These are phyloP conservation scores for Megathymus violae DNA, from an alignment of 1,140 invertebrate genomes.

Conservation along the genomic window DNA sequence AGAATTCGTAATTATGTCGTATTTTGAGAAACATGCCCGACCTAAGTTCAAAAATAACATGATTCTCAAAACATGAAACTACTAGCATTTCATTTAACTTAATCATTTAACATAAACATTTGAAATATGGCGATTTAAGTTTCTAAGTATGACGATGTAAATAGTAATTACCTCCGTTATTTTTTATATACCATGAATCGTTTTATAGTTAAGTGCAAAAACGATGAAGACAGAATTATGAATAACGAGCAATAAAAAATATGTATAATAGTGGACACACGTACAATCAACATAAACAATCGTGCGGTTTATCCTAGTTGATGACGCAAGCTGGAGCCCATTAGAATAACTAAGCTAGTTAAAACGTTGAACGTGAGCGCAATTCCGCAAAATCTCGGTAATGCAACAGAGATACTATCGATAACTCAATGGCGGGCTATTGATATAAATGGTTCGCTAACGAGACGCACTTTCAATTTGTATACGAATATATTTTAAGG, in stretches of 20 bases:
- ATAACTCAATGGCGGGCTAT: slow-evolving; percentile 47
- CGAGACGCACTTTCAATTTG: slow-evolving; percentile 39
- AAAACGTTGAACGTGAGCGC: slow-evolving; percentile 27
- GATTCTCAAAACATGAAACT: background rate
- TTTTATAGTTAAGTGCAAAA: too few species aligned
- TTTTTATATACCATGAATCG: too few species aligned
- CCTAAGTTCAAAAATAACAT: slow-evolving; percentile 7
- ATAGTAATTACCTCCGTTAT: too few species aligned
- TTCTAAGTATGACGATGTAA: background rate
- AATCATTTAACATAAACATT: too few species aligned
- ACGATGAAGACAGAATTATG: too few species aligned
- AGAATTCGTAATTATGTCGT: slow-evolving; percentile 7
- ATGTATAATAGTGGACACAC: background rate
- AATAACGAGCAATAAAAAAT: background rate
- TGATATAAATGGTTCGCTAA: slow-evolving; percentile 54
- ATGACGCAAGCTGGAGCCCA: slow-evolving; percentile 29
- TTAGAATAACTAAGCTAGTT: slow-evolving; percentile 31
- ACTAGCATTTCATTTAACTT: too few species aligned
- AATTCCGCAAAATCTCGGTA: slow-evolving; percentile 37
- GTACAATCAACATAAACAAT: slow-evolving; percentile 9
- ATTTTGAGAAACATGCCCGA: slow-evolving; percentile 4
- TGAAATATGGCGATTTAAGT: background rate
- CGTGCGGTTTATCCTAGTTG: slow-evolving; percentile 11
- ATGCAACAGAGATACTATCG: slow-evolving; percentile 37
- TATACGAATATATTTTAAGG: slow-evolving; percentile 32